Evolutionary conservation across 1,140 invertebrate species (phyloP).

Genomic region (Tigriopus japonicus): DNA sequence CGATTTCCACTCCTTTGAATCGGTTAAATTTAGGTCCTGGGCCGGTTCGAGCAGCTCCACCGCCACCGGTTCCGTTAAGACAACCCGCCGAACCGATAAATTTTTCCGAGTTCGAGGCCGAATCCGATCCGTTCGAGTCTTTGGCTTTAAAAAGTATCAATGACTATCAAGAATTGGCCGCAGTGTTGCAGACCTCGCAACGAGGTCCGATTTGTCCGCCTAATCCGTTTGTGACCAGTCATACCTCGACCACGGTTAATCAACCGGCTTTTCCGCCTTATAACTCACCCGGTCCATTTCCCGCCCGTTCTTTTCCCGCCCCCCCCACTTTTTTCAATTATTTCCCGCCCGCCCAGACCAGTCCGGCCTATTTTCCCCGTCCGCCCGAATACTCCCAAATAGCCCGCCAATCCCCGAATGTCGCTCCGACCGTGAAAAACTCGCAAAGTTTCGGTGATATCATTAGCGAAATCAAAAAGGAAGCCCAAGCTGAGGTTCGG

Average conservation of each 20-base stretch:
- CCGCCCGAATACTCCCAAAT: neutral
- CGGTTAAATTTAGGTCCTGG: too few species aligned
- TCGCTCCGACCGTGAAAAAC: neutral
- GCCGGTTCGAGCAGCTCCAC: too few species aligned
- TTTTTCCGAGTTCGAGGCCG: neutral
- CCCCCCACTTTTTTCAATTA: neutral
- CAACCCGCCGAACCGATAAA: neutral
- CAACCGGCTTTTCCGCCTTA: too few species aligned
- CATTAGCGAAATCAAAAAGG: neutral
- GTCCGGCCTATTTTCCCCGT: neutral
- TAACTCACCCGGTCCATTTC: neutral
- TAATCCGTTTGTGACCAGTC: too few species aligned
- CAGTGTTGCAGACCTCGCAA: neutral
- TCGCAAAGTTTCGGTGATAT: neutral
- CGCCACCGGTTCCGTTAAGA: neutral
- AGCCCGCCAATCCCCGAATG: neutral
- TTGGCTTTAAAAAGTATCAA: neutral
- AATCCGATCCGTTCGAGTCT: neutral
- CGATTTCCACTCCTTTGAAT: too few species aligned
- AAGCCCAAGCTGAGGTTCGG: neutral
- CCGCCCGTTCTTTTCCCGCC: neutral
- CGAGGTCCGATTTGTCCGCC: neutral
- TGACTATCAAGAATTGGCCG: neutral
- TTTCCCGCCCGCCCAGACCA: neutral
- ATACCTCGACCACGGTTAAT: too few species aligned